Conservation (phyloP, 2,113 vertebrate species). For the Xyrauchen texanus region DNA sequence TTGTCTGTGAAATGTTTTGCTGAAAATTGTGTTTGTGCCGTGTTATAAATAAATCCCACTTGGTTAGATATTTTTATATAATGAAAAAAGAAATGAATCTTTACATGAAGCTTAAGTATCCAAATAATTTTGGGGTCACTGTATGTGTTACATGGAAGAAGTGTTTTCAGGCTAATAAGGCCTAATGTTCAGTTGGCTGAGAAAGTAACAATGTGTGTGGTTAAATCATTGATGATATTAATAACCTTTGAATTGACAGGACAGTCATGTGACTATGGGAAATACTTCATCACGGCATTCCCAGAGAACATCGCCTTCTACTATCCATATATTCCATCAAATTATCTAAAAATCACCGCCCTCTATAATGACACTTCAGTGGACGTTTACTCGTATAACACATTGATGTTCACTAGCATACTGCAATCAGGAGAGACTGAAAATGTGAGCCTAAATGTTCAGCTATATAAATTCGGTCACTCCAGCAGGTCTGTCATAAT, state of each 20-base stretch:
- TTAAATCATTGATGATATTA: background rate
- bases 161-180: too few relatives aligned
- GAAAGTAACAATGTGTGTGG: too few relatives aligned
- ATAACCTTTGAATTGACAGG: slow-evolving; percentile 24
- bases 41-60: too few relatives aligned
- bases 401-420: fast-evolving
- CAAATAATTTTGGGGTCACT: too few relatives aligned
- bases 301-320: slow-evolving; percentile 75
- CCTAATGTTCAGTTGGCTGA: too few relatives aligned
- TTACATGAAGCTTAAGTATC: too few relatives aligned
- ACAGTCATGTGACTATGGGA: slow-evolving; percentile 28
- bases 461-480: background rate
- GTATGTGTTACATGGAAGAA: too few relatives aligned
- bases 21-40: too few relatives aligned
- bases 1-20: too few relatives aligned
- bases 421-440: background rate
- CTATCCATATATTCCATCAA: background rate
- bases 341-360: slow-evolving; percentile 52
- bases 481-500: background rate
- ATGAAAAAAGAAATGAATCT: too few relatives aligned
- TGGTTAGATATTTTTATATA: too few relatives aligned
- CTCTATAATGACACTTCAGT: fast-evolving
- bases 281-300: slow-evolving; percentile 56
- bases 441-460: background rate
- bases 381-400: fast-evolving